These are phyloP conservation scores for Palloptera scutellata DNA, from an alignment of 2,888 invertebrate genomes.

Conservation along the genomic window DNA sequence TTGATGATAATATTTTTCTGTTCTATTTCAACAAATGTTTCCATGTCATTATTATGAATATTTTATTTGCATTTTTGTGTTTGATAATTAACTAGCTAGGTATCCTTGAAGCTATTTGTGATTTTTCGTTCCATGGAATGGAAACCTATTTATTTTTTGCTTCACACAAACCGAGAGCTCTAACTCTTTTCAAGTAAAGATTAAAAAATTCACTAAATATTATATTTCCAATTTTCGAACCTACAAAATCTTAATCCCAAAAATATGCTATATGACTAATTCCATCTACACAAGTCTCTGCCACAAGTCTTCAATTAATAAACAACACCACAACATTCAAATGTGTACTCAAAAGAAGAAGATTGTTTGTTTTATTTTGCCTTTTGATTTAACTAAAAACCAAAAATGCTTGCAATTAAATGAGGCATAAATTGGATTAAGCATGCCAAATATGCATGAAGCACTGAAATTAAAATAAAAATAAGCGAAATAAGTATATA, in stretches of 20 bases:
- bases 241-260: too few species aligned
- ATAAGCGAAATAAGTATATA: conserved; percentile 3
- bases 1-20: not conserved
- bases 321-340: not conserved
- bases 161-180: too few species aligned
- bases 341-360: not conserved
- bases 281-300: not conserved
- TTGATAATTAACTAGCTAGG: conserved; percentile 4
- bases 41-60: conserved; percentile 7
- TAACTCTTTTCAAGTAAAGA: too few species aligned
- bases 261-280: not conserved
- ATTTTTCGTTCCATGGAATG: too few species aligned
- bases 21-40: conserved; percentile 14
- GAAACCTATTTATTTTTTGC: too few species aligned
- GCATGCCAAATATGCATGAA: conserved; percentile 34
- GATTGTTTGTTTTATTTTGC: not conserved
- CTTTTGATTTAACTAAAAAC: not conserved
- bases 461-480: conserved; percentile 9
- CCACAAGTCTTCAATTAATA: not conserved
- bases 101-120: too few species aligned
- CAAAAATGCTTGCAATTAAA: conserved; percentile 34
- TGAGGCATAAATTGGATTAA: conserved; percentile 38
- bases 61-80: conserved; percentile 9
- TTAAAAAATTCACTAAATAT: too few species aligned
- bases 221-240: too few species aligned